Base-by-base conservation (phyloP, 2,797 vertebrate species). In the Acrossocheilus fasciatus region DNA sequence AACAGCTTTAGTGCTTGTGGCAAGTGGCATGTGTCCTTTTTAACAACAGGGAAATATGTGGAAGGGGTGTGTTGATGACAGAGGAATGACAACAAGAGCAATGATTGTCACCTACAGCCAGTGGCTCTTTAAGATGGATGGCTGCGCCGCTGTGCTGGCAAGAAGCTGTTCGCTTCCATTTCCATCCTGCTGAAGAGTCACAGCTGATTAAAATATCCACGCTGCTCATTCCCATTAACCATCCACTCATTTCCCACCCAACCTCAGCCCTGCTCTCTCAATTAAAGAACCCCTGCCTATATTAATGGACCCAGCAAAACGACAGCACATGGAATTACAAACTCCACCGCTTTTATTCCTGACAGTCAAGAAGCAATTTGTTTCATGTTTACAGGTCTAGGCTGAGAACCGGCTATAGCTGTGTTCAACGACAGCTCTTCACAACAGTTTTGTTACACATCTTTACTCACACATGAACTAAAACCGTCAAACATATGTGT, bases 171-270 rank as follows among this genome's bases (percentile, higher is more conserved):
- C 74, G 72, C 86, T 89, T 86, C 82, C 81, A 90, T 89, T 91
- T 91, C 78, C 88, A 87, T 89, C 92, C 59, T 52, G 89, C 91
- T 92, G 92, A 94, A 91, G 91, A 95, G 93, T 93, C 93, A 93
- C 73, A 89, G 91, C 93, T 95, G 95, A 96, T 96, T 95, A 95
- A 96, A 96, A 95, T 94, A 94, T 93, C 93, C 92, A 95, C 93
- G 91, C 92, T 83, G 91, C 85, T 88, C 92, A 91, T 95, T 96
- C 94, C 92, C 93, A 96, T 95, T 95, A 95, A 92, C 91, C 90
- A 88, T 93, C 91, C 93, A 92, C 89, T 93, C 91, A 93, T 89
- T 91, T 74, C 43, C 41, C 74, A 57, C 43, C 64, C 87, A 86
- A 87, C 88, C 89, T 87, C 69, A 89, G 91, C 89, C 91, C 91